A percentile compares a stretch with the other conserved stretches of the same genome.
These are phyloP conservation scores for Celastrina argiolus DNA, from an alignment of 2,888 invertebrate genomes.

Conservation along the genomic window DNA sequence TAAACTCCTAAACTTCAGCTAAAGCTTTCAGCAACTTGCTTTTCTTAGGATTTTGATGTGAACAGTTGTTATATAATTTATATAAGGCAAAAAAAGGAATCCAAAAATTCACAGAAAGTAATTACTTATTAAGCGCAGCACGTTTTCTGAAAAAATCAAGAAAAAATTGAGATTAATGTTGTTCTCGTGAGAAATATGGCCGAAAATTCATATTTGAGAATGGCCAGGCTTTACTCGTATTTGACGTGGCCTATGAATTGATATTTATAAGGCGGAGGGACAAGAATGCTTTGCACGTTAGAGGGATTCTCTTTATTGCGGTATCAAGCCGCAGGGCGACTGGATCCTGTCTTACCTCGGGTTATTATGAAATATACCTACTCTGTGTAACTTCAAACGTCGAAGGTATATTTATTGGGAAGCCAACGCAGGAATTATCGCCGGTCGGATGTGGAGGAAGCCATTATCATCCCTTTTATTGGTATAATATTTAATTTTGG, in stretches of 20 bases:
- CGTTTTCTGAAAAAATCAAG: slow-evolving; percentile 28
- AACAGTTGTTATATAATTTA: too few relatives aligned
- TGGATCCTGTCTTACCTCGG: slow-evolving; percentile 67
- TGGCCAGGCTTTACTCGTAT: slow-evolving; percentile 63
- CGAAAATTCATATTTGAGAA: slow-evolving; percentile 66
- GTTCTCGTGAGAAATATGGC: slow-evolving; percentile 52
- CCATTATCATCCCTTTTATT: slow-evolving; percentile 76
- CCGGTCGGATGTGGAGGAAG: slow-evolving; percentile 65
- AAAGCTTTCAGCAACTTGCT: too few relatives aligned
- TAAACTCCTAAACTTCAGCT: too few relatives aligned
- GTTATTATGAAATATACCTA: slow-evolving; percentile 74
- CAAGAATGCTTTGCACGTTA: slow-evolving; percentile 62
- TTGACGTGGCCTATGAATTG: slow-evolving; percentile 75
- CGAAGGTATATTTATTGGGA: slow-evolving; percentile 74
- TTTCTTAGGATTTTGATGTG: too few relatives aligned
- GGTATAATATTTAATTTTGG: slow-evolving; percentile 78
- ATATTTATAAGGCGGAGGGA: slow-evolving; percentile 76
- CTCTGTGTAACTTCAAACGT: slow-evolving; percentile 65
- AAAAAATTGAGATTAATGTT: slow-evolving; percentile 56
- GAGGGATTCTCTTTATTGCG: slow-evolving; percentile 76
- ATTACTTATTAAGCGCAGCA: slow-evolving; percentile 17
- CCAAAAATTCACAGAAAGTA: background rate
- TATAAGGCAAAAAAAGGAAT: background rate
- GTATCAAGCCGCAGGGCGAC: slow-evolving; percentile 57
- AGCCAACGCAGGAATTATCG: slow-evolving; percentile 67